Evolutionary conservation across 2,797 vertebrate genomes (phyloP).

Genomic region (Huso huso): DNA sequence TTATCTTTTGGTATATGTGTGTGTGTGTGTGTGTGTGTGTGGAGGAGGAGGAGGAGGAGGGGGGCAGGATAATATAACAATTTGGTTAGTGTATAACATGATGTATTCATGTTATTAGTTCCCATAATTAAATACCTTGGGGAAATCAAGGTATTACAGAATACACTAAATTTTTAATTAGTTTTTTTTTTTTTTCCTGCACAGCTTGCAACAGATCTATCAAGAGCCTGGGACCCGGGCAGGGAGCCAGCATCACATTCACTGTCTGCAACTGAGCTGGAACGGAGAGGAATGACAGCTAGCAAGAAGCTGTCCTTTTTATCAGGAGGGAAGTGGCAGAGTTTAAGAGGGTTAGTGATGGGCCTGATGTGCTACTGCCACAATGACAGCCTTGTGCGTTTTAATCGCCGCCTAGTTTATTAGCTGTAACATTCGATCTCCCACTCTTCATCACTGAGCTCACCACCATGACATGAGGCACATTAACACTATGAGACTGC

Average conservation of each 20-base stretch:
- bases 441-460: background rate
- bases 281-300: conserved; percentile 24
- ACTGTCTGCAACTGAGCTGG: conserved; percentile 19
- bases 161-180: conserved; percentile 20
- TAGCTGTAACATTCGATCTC: conserved; percentile 15
- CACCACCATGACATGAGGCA: too few relatives aligned
- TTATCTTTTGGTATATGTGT: too few relatives aligned
- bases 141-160: conserved; percentile 10
- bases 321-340: background rate
- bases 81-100: conserved; percentile 14
- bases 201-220: conserved; percentile 24
- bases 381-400: conserved; percentile 19
- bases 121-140: background rate
- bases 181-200: conserved; percentile 26
- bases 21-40: too few relatives aligned
- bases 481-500: too few relatives aligned
- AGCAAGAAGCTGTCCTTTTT: conserved; percentile 13
- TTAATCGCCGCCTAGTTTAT: conserved; percentile 15
- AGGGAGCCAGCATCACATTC: conserved; percentile 17
- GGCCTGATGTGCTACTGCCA: conserved; percentile 23
- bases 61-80: conserved; percentile 7
- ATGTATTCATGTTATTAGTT: conserved; percentile 14
- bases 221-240: conserved; percentile 25
- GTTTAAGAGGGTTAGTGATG: conserved; percentile 6
- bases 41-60: too few relatives aligned